phyloP scores from a whole-genome alignment of 2,797 vertebrate species.

The Centroberyx gerrardi region DNA sequence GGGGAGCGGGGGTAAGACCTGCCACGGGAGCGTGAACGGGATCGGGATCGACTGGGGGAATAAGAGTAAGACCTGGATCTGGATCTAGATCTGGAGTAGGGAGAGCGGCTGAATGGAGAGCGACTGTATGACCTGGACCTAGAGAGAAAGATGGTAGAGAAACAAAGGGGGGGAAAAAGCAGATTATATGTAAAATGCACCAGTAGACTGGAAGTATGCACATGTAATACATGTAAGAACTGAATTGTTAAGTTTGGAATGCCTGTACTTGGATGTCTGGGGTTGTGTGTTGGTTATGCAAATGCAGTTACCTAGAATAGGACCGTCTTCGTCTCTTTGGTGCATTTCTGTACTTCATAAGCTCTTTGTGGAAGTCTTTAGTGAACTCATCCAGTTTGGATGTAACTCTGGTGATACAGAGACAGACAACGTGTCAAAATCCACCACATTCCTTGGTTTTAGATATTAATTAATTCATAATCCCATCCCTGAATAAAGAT shows the following conservation, averaged over 20 bases:
- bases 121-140: constrained; percentile 97
- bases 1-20: constrained; percentile 93
- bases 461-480: neutral
- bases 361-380: constrained; percentile 99
- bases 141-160: constrained; percentile 40
- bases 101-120: constrained; percentile 94
- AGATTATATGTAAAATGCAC: constrained; percentile 7
- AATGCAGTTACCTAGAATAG: constrained; percentile 92
- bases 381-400: constrained; percentile 99
- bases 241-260: neutral
- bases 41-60: constrained; percentile 91
- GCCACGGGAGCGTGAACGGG: constrained; percentile 93
- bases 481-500: neutral
- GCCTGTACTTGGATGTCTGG: neutral
- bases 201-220: constrained; percentile 21
- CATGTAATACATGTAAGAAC: constrained; percentile 1
- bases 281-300: neutral
- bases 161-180: neutral
- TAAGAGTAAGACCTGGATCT: constrained; percentile 92
- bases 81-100: constrained; percentile 92
- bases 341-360: constrained; percentile 98
- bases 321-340: constrained; percentile 96
- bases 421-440: neutral
- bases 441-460: neutral
- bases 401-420: constrained; percentile 89